Base-by-base conservation (phyloP, 2,888 invertebrate genomes). In the Margaritifera margaritifera region DNA sequence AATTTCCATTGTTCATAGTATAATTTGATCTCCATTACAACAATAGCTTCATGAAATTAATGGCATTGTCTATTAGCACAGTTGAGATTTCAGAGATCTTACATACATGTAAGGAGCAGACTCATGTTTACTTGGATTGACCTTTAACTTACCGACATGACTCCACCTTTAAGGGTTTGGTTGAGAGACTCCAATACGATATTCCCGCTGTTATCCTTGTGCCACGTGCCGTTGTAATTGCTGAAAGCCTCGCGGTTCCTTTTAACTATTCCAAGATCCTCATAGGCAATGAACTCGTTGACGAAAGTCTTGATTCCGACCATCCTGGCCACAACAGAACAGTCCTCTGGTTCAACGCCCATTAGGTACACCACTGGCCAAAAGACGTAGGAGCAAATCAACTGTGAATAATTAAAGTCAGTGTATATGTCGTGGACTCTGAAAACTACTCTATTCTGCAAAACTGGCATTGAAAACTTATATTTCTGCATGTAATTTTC, bases 241-340 rank as follows among this genome's bases (percentile, higher is more conserved):
- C 62, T 42, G 11, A 71, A 63, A 5, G 67, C 55, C 18, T 67
- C 20, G 42, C 81, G 67, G 74, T 85, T 85, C 53, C 62, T 68
- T 42, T 79, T 80, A 0, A 86, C 80, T 54, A 68, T 69, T 1
- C 81, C 81, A 5, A 97, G 92, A 59, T 93, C 91, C 85, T 94
- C 92, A 87, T 96, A 98, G 0, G 97, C 97, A 0, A 96, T 94
- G 88, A 98, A 97, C 89, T 98, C 98, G 86, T 98, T 98, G 22
- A 97, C 93, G 22, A 96, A 93, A 0, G 95, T 95, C 91, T 98
- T 98, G 31, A 96, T 90, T 0, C 96, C 97, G 56, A 97, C 94
- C 19, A 97, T 91, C 50, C 93, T 92, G 0, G 94, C 97, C 0
- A 97, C 95, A 25, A 91, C 87, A 81, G 94, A 93, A 78, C 94